Evolutionary conservation across 2,797 vertebrate species (phyloP), one percentile per base, ranked within the genome.

Genomic region (Phoeniculus purpureus): DNA sequence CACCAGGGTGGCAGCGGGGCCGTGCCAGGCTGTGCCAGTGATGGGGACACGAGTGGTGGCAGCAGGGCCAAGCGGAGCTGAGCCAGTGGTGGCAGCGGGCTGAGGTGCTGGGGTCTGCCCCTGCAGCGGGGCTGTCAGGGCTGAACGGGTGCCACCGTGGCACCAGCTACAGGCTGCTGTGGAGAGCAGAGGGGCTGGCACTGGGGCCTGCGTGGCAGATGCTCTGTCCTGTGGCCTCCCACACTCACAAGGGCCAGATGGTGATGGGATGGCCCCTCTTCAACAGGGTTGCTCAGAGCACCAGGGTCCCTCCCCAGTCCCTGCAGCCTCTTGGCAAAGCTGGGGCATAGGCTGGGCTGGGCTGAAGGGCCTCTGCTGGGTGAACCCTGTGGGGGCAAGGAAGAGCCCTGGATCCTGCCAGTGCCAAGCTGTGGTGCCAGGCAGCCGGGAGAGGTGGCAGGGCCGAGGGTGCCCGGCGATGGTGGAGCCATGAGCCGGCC

Each of bases 181-280:
- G 4, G 60, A 29, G 60, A 60, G 14, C 0, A 4, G 62, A 16
- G 8, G 6, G 37, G 23, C 59, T 37, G 47, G n/a, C 20, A 11
- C 55, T 37, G 72, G n/a, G 40, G 5, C 43, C 51, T 0, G 0
- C 14, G 26, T 6, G 1, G 22, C 10, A 40, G 31, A 5, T 67
- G 59, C 32, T 73, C n/a, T 17, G 27, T 59, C 61, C 74, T 55
- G 11, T 21, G 29, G 55, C 40, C 62, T 73, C 68, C 50, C 32
- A 6, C 0, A 0, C 48, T 26, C 16, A 15, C 6, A 4, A 26
- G 25, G 32, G 21, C 23, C 47, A 6, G 22, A 15, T 34, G 60
- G 60, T 31, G 29, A 17, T 3, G 4, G 29, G 13, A 40, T 43
- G 47, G 3, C 8, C 20, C 12, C n/a, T 19, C 17, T 70, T 78